Base-by-base conservation (phyloP, 2,888 invertebrate species). In the Erebia epiphron region DNA sequence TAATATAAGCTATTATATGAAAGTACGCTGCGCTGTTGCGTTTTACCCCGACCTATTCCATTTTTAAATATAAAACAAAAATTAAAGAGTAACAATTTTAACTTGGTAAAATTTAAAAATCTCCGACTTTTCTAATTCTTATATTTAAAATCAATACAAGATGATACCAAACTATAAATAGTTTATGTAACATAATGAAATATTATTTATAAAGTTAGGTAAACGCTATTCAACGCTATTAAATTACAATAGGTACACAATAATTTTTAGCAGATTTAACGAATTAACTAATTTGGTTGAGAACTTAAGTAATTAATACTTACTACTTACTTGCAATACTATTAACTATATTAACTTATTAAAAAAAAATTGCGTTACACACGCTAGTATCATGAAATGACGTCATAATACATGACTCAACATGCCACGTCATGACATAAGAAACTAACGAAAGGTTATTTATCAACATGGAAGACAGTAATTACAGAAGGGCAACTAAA, bases 391-490 rank as follows among this genome's bases (percentile, higher is more conserved):
- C 50, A 50, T 50, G 50, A n/a, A 16, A 50, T n/a, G 0, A n/a
- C 8, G n/a, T 8, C n/a, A 50, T n/a, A 8, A 14, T 5, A 13
- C 56, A 57, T 21, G 21, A 2, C 21, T 26, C 11, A n/a, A n/a
- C 41, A n/a, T 60, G n/a, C 58, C 8, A n/a, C 2, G 41, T 16
- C n/a, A 41, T 46, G 46, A 46, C 13, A 46, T 46, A 46, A 11
- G 11, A 9, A 41, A 16, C 10, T 43, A 16, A 18, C 18, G 43
- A 58, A 58, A 10, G 3, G 18, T 54, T 54, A 52, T 10, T 2
- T 61, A 61, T 11, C 18, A 46, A 61, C 16, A 61, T 61, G 61
- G 61, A 61, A 61, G 61, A 61, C 61, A 61, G 43, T 61, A 26
- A 57, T 16, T 61, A 61, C 43, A 61, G 61, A 61, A 61, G 18